Conservation (phyloP, 2,113 vertebrate genomes). For the Crotalus viridis region DNA sequence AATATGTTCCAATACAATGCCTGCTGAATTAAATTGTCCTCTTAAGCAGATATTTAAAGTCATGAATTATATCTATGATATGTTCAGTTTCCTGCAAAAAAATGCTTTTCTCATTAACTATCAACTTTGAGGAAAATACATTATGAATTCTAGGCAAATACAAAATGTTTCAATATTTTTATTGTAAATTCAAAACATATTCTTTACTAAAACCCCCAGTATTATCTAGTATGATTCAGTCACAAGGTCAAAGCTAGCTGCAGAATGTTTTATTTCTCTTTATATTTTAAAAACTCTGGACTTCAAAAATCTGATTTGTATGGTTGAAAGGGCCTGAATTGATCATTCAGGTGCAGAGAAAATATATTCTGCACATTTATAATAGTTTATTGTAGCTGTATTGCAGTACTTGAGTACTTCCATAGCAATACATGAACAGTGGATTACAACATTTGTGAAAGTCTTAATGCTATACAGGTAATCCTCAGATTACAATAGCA, state of each 20-base stretch:
- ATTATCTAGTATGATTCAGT: slow-evolving; percentile 51
- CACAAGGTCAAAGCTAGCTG: slow-evolving; percentile 67
- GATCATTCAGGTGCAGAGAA: slow-evolving; percentile 48
- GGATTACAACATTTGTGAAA: background rate
- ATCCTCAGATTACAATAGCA: background rate
- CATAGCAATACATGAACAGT: background rate
- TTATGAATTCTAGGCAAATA: slow-evolving; percentile 44
- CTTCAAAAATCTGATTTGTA: slow-evolving; percentile 61
- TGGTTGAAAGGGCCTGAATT: slow-evolving; percentile 52
- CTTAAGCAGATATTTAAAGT: background rate
- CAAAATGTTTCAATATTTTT: slow-evolving; percentile 55
- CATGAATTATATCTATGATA: background rate
- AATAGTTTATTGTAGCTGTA: slow-evolving; percentile 35
- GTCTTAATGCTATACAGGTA: background rate
- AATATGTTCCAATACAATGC: background rate
- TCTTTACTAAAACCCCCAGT: slow-evolving; percentile 54
- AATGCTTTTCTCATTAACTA: background rate
- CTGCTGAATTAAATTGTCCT: background rate
- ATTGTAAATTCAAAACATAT: slow-evolving; percentile 50
- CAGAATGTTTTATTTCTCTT: slow-evolving; percentile 62
- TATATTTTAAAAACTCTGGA: slow-evolving; percentile 63
- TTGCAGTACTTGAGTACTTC: background rate
- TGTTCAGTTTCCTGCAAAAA: background rate
- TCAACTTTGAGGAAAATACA: slow-evolving; percentile 3
- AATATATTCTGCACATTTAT: slow-evolving; percentile 55